These are phyloP conservation scores for Tenebrio molitor DNA, from an alignment of 1,140 invertebrate genomes.

Conservation along the genomic window DNA sequence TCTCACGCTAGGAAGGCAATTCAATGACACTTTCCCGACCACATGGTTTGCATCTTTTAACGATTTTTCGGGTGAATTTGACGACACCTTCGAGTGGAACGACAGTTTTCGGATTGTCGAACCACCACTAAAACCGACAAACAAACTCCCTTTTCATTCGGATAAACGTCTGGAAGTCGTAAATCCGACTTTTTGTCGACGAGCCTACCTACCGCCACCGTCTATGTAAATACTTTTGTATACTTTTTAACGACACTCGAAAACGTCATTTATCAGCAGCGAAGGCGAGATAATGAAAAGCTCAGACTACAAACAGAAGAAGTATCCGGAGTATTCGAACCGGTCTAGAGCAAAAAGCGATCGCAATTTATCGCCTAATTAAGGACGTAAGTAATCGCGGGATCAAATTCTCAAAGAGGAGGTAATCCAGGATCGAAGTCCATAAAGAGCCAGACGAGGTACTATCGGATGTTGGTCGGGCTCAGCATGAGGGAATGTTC, in stretches of 20 bases:
- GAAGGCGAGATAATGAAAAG: conserved; percentile 15
- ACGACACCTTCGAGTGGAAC: too few relatives aligned
- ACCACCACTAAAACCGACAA: neutral
- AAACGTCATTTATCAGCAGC: conserved; percentile 24
- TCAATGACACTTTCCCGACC: neutral
- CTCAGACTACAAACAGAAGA: neutral
- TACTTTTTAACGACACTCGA: conserved; percentile 33
- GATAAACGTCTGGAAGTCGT: conserved; percentile 32
- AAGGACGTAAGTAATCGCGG: conserved; percentile 9
- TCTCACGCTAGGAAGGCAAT: conserved; percentile 38
- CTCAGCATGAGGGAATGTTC: conserved; percentile 42
- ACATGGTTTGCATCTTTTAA: conserved; percentile 1
- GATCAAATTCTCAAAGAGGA: conserved; percentile 15
- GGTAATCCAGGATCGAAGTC: conserved; percentile 13
- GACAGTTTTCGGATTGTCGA: neutral
- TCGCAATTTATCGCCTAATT: conserved; percentile 27
- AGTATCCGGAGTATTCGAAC: neutral
- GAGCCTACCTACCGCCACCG: conserved; percentile 14
- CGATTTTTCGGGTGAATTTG: too few relatives aligned
- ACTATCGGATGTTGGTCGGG: conserved; percentile 8
- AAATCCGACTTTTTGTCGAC: conserved; percentile 29
- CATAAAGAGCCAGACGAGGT: conserved; percentile 10
- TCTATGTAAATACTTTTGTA: conserved; percentile 40
- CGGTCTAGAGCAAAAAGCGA: conserved; percentile 10
- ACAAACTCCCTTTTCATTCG: conserved; percentile 17